Evolutionary conservation across 92 coral and sea anemone species (phyloP), one percentile per base, ranked within the genome.

Genomic region (Parazoanthus darwini): DNA sequence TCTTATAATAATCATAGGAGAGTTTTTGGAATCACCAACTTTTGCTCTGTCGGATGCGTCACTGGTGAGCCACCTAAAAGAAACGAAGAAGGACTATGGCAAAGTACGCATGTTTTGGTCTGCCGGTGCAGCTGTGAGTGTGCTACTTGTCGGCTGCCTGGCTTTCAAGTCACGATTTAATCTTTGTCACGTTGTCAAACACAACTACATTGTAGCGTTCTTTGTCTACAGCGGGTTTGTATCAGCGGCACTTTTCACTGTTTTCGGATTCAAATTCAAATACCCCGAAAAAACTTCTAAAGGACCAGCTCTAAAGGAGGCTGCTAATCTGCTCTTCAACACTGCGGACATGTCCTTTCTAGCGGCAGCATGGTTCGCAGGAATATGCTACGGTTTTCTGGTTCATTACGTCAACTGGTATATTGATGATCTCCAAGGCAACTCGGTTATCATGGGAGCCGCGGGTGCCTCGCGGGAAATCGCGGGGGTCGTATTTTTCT

Each of bases 331-430:
- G 6, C 88, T 96, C 39, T 79, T 89, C 29, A 89, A 86, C 73
- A 38, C 82, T 48, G 89, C 91, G 35, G 96, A 95, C 79, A 59
- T 86, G 23, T 81, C 92, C 23, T 97, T 95, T 89, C 89, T 97
- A 11, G 35, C 91, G 74, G 93, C 94, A 18, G 92, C 94, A 20
- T 88, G 94, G 25, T 95, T 90, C 87, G 91, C 93, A 2, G 99
- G 99, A n/a, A 78, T 88, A 29, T 95, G 98, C 72, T 94, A 91
- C 65, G 99, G 99, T 33, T 91, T 95, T 63, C 88, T 97, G 81
- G 91, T 97, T 77, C 98, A 97, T 76, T 97, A 94, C 38, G 98
- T 97, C n/a, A 95, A 95, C 93, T 97, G 99, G 99, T 93, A 88
- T 85, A 93, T 97, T 26, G 98, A 97, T 77, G 98, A 96, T 89